Conservation (phyloP, 2,797 vertebrate species). For the Pogonophryne albipinna region DNA sequence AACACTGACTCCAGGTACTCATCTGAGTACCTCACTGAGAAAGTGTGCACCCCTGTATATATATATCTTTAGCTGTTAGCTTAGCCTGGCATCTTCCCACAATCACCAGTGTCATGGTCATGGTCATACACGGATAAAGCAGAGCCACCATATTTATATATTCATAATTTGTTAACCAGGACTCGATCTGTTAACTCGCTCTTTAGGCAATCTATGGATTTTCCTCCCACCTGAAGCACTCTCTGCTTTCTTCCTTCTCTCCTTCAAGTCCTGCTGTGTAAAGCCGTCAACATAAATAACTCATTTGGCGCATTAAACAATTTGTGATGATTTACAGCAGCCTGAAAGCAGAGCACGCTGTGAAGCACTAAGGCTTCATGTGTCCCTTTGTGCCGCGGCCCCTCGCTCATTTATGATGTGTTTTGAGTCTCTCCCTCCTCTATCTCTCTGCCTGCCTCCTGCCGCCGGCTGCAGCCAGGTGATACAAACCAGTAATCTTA, state of each 20-base stretch:
- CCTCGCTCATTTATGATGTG: slow-evolving; percentile 63
- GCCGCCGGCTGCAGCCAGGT: slow-evolving; percentile 72
- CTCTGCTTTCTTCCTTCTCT: slow-evolving; percentile 40
- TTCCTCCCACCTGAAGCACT: slow-evolving; percentile 38
- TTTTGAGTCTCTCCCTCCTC: slow-evolving; percentile 33
- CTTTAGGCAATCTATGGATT: slow-evolving; percentile 23
- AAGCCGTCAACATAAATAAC: slow-evolving; percentile 66
- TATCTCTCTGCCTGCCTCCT: slow-evolving; percentile 25
- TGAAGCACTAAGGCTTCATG: slow-evolving; percentile 57
- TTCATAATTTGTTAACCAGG: neutral
- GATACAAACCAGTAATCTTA: slow-evolving; percentile 87
- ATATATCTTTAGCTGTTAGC: too few relatives aligned
- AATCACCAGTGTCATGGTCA: neutral
- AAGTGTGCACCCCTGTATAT: too few relatives aligned
- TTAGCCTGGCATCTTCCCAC: neutral
- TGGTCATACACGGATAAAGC: neutral
- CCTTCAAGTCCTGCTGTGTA: slow-evolving; percentile 65
- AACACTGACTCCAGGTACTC: too few relatives aligned
- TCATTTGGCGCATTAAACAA: slow-evolving; percentile 79
- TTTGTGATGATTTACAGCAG: slow-evolving; percentile 80
- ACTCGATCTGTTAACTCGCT: neutral
- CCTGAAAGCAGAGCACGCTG: slow-evolving; percentile 57
- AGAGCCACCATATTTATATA: too few relatives aligned
- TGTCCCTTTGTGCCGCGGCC: slow-evolving; percentile 63
- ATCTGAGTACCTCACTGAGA: too few relatives aligned